These are phyloP conservation scores for Telmatherina bonti DNA, from an alignment of 2,797 vertebrate species.

Conservation along the genomic window DNA sequence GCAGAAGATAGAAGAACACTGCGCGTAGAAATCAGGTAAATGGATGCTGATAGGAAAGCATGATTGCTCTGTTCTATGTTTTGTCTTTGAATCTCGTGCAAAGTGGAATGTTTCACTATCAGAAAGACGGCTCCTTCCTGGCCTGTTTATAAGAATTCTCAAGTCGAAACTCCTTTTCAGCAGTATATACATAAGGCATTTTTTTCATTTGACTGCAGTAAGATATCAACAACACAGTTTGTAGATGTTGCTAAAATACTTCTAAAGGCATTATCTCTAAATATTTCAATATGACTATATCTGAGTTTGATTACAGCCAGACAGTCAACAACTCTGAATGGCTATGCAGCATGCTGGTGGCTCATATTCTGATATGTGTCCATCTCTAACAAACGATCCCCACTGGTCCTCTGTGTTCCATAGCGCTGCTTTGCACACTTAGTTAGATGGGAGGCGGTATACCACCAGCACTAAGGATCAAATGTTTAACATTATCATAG, in stretches of 20 bases:
- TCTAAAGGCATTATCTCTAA: not conserved
- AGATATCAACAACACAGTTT: not conserved
- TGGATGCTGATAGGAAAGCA: too few relatives aligned
- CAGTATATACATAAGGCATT: not conserved
- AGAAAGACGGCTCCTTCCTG: not conserved
- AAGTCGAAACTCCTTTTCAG: not conserved
- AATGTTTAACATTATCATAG: constrained; percentile 42
- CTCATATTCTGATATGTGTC: not conserved
- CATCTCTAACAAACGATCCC: not conserved
- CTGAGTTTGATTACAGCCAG: not conserved
- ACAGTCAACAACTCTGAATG: constrained; percentile 5
- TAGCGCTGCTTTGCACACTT: not conserved
- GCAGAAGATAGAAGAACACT: too few relatives aligned
- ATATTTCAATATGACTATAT: constrained; percentile 1
- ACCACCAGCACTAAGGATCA: constrained; percentile 21
- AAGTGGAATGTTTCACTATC: too few relatives aligned
- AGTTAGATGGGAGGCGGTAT: not conserved
- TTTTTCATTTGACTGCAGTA: too few relatives aligned
- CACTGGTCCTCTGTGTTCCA: not conserved
- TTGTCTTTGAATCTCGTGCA: too few relatives aligned
- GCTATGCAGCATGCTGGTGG: not conserved
- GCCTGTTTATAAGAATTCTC: not conserved
- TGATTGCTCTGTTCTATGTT: too few relatives aligned
- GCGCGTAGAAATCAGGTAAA: too few relatives aligned
- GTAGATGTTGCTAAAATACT: not conserved